Percentiles rank a stretch among this genome's conserved stretches.
phyloP scores from a whole-genome alignment of 2,797 vertebrate species.

The Anguilla marmorata region DNA sequence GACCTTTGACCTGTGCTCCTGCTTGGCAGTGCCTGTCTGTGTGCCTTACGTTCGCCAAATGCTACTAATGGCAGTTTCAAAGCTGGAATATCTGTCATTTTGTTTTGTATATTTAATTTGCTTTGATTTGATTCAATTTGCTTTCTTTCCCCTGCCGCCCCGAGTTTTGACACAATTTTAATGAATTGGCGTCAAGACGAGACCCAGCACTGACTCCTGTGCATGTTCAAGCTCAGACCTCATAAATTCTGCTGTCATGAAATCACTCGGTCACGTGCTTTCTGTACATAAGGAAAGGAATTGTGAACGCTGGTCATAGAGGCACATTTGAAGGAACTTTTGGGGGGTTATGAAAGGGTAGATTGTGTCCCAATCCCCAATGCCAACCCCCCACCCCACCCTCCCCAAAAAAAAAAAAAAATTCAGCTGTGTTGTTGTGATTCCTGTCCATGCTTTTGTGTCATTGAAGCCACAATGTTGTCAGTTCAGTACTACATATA shows the following conservation, averaged over 20 bases:
- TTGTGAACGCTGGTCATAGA: conserved; percentile 17
- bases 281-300: conserved; percentile 45
- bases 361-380: conserved; percentile 33
- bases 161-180: conserved; percentile 14
- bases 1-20: conserved; percentile 66
- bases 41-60: conserved; percentile 46
- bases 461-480: conserved; percentile 56
- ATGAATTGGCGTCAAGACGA: conserved; percentile 41
- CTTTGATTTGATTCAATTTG: conserved; percentile 44
- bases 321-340: conserved; percentile 23
- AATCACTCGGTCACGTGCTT: conserved; percentile 59
- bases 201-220: conserved; percentile 40
- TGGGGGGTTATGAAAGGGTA: conserved; percentile 21
- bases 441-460: conserved; percentile 30
- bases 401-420: conserved; percentile 35
- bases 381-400: background rate
- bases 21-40: conserved; percentile 49
- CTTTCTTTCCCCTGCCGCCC: background rate
- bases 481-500: conserved; percentile 64
- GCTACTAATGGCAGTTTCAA: conserved; percentile 46
- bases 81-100: conserved; percentile 42
- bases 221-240: conserved; percentile 56
- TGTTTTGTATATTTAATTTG: conserved; percentile 37
- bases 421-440: conserved; percentile 39
- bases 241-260: conserved; percentile 49